Percentiles rank a stretch among this genome's conserved stretches.
These are phyloP conservation scores for Carapus acus DNA, from an alignment of 2,797 vertebrate genomes.

Conservation along the genomic window DNA sequence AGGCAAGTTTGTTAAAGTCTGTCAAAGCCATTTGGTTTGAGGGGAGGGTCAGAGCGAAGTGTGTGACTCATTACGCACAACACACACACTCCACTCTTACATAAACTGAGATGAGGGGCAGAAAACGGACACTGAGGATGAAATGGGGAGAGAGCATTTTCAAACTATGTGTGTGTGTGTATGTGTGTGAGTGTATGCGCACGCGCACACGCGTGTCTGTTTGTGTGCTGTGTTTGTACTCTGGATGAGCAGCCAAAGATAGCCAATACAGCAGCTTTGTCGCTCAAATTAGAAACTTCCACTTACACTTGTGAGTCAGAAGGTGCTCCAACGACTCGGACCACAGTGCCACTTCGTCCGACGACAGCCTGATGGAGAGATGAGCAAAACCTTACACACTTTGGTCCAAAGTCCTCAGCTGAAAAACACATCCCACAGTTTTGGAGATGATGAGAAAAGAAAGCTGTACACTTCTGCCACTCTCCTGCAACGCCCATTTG, in stretches of 20 bases:
- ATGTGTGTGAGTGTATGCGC: too few relatives aligned
- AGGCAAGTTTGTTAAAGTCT: too few relatives aligned
- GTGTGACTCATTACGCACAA: constrained; percentile 49
- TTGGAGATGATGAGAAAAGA: too few relatives aligned
- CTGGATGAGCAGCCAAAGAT: too few relatives aligned
- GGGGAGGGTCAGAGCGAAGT: constrained; percentile 46
- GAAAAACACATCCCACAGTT: too few relatives aligned
- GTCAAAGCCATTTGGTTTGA: constrained; percentile 26
- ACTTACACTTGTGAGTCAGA: constrained; percentile 92
- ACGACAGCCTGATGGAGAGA: constrained; percentile 76
- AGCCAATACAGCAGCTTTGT: too few relatives aligned
- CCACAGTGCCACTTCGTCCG: constrained; percentile 90
- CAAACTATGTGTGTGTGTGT: background rate
- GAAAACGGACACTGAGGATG: constrained; percentile 14
- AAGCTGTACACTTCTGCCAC: too few relatives aligned
- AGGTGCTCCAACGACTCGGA: constrained; percentile 90
- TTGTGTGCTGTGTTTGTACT: too few relatives aligned
- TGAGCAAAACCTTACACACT: too few relatives aligned
- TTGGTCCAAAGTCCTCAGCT: too few relatives aligned
- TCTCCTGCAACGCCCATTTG: too few relatives aligned
- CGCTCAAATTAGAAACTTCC: constrained; percentile 7
- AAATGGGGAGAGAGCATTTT: constrained; percentile 1
- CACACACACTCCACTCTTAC: constrained; percentile 39
- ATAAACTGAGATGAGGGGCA: constrained; percentile 19
- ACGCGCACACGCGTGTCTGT: too few relatives aligned